Evolutionary conservation across 92 coral and sea anemone genomes (phyloP), one percentile per base, ranked within the genome.

Genomic region (Bergia puertoricense): DNA sequence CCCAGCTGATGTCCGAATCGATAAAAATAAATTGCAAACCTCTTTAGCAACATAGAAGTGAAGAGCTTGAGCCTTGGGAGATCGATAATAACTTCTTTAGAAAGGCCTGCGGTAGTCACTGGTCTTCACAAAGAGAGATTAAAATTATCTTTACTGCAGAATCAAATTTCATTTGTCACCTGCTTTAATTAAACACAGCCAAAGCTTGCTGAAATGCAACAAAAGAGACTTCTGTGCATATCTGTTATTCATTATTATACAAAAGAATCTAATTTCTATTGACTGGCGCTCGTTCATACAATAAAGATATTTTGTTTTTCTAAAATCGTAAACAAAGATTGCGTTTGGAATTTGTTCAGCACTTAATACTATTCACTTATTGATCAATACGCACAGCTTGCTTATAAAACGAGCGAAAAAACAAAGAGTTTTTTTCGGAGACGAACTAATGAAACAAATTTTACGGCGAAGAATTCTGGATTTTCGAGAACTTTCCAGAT

Each of bases 111-210:
- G 5, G 77, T 38, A 74, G 59, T 54, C 59, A 74, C 20, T 38
- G 40, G 77, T 74, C 8, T 40, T 74, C 79, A 51, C 23, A 42
- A 76, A 76, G 48, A 76, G 16, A 42, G 23, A 40, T 76, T 38
- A 50, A 79, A 46, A 38, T 50, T 46, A n/a, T 46, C 43, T 79
- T 79, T 23, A 50, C 38, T 45, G 62, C 4, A 79, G 82, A 79
- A 30, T 79, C 82, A 79, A 79, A 79, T 79, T 79, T 48, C 82
- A 79, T 15, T 79, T 22, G 16, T 13, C 82, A 79, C 82, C 82
- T 79, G 82, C 41, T 8, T 45, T 79, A 79, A 50, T 79, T 79
- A 79, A 79, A 79, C 59, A 79, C 66, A 79, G 62, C 82, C 42
- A 50, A n/a, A 41, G 82, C 82, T 79, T 79, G 62, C 82, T 67